A percentile compares a stretch with the other conserved stretches of the same genome.
These are phyloP conservation scores for Eledone cirrhosa DNA, from an alignment of 2,888 invertebrate genomes.

Conservation along the genomic window DNA sequence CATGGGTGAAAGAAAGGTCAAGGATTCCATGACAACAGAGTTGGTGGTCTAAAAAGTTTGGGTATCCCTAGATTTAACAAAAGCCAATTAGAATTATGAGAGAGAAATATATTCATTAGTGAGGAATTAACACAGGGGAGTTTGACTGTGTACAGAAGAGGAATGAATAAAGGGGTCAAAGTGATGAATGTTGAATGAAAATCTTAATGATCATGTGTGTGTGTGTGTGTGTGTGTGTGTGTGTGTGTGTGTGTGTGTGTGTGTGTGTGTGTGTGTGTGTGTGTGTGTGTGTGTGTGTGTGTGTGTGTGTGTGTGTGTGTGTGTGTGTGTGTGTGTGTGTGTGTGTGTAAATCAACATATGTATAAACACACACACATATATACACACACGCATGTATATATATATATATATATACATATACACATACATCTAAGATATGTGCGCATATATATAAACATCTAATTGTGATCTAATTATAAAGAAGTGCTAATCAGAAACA, in stretches of 20 bases:
- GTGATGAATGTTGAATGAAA: no score
- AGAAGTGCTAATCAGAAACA: no score
- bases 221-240: neutral
- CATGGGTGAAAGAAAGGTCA: no score
- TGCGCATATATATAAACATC: constrained; percentile 12
- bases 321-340: constrained; percentile 3
- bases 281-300: neutral
- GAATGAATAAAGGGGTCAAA: no score
- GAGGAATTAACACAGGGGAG: no score
- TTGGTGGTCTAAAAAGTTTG: neutral
- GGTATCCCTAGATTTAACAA: neutral
- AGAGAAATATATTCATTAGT: no score
- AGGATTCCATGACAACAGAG: no score
- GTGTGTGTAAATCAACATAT: constrained; percentile 16
- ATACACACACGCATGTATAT: neutral
- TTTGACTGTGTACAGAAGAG: no score
- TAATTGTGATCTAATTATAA: neutral
- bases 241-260: no score
- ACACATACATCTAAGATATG: constrained; percentile 15
- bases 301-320: constrained; percentile 24
- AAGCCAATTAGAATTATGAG: no score
- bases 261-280: no score
- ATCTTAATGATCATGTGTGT: neutral
- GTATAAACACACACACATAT: neutral
- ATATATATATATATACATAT: constrained; percentile 20